Conservation (phyloP, 2,113 vertebrate species). For the Nerophis ophidion region DNA sequence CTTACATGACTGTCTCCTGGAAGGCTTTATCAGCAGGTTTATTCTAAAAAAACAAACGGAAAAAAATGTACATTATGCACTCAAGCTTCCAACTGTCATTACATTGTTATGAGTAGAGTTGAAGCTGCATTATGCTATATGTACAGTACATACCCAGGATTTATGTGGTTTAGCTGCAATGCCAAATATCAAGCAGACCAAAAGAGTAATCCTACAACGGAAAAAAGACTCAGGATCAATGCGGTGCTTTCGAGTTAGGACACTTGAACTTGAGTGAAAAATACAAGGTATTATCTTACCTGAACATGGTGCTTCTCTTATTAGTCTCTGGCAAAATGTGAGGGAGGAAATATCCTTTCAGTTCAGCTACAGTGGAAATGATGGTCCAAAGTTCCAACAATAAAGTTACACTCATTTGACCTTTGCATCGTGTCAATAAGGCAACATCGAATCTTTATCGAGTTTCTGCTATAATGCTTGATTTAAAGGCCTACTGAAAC, state of each 20-base stretch:
- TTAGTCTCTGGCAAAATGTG: conserved; percentile 8
- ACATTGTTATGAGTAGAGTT: neutral
- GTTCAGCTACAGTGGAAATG: conserved; percentile 24
- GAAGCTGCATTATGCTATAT: neutral
- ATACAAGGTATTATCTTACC: conserved; percentile 43
- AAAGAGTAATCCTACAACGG: conserved; percentile 48
- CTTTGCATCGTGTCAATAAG: conserved; percentile 40
- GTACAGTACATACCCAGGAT: conserved; percentile 62
- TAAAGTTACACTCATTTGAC: conserved; percentile 43
- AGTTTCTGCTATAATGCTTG: neutral
- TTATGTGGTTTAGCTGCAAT: conserved; percentile 56
- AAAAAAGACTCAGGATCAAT: conserved; percentile 13
- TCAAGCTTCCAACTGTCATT: neutral
- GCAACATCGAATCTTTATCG: conserved; percentile 1
- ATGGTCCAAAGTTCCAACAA: conserved; percentile 55
- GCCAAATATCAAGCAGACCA: conserved; percentile 51
- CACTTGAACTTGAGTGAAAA: neutral
- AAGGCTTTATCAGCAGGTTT: conserved; percentile 32
- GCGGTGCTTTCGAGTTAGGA: neutral
- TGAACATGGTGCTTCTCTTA: conserved; percentile 53
- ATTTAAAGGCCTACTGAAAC: no score
- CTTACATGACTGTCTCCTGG: conserved; percentile 60
- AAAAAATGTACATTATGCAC: neutral
- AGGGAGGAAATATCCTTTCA: neutral
- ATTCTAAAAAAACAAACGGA: conserved; percentile 44